Evolutionary conservation across 2,888 invertebrate species (phyloP).

Genomic region (Saturnia pavonia): DNA sequence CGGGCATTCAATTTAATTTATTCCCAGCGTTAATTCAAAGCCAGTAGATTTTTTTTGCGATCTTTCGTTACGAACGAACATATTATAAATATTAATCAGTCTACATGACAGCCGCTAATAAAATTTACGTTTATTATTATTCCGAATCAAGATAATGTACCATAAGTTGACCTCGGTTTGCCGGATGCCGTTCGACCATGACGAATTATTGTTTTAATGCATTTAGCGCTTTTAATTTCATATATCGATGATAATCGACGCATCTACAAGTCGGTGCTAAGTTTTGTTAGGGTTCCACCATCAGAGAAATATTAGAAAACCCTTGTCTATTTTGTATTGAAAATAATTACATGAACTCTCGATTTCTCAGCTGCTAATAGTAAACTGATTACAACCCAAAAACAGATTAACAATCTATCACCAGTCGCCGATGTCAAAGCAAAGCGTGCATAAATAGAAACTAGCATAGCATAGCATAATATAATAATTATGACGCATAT

Average conservation of each 20-base stretch:
- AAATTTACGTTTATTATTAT: slow-evolving; percentile 1
- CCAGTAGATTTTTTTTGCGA: background rate
- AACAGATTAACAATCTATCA: too few species aligned
- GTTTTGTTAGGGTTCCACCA: background rate
- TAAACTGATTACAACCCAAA: too few species aligned
- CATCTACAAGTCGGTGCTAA: slow-evolving; percentile 1
- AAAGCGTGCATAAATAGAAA: too few species aligned
- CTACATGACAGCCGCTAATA: background rate
- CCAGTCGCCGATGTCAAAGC: too few species aligned
- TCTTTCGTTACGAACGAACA: background rate
- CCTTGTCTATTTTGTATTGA: background rate
- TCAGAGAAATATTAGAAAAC: background rate
- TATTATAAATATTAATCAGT: slow-evolving; percentile 7
- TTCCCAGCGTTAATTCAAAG: background rate
- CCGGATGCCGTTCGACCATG: slow-evolving; percentile 3
- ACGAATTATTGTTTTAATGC: slow-evolving; percentile 8
- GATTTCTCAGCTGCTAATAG: too few species aligned
- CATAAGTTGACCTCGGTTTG: background rate
- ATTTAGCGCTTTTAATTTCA: slow-evolving; percentile 1
- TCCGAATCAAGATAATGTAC: background rate
- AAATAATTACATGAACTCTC: too few species aligned
- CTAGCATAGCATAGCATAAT: too few species aligned
- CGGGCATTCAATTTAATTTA: background rate
- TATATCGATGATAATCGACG: slow-evolving; percentile 3
- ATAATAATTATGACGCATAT: too few species aligned